Base-by-base conservation (phyloP, 2,888 invertebrate species). In the Cyclophora punctaria region DNA sequence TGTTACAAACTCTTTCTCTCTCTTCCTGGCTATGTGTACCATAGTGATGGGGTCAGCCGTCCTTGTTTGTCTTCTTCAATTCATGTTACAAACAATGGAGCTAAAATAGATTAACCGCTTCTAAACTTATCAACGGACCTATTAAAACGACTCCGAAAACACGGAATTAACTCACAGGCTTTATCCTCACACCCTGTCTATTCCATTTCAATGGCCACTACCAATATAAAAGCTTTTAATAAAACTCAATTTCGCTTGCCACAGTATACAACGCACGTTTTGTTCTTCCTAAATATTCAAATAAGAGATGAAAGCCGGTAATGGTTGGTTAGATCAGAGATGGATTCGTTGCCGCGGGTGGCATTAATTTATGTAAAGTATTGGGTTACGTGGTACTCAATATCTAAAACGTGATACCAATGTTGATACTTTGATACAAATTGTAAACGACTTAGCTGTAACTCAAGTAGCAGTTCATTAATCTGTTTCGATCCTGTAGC, bases 321-420 rank as follows among this genome's bases (percentile, higher is more conserved):
- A 83, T 75, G 85, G 81, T 83, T 83, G 77, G 80, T 82, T 83
- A 81, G 72, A 65, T 69, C 65, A 62, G 71, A 71, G 73, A 80
- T 78, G 73, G 73, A 73, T 73, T 68, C 71, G 66, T 60, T 59
- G 59, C 56, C 59, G 62, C 64, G 49, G 59, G 67, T 66, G 66
- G 76, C 76, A 73, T 78, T 82, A 83, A 83, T 83, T 81, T 80
- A 80, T 78, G 78, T 73, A 78, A 78, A 78, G 78, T 80, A 83
- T 84, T 76, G 73, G 69, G 78, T 83, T 81, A 83, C 82, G 70
- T 61, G 62, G 63, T 69, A 73, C 75, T 73, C 76, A 70, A 79
- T 81, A 80, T 75, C 74, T 64, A 67, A 76, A 77, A 80, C 83
- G 82, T 83, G 83, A 82, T 74, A 73, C 69, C 68, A 76, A 73